Evolutionary conservation across 1,140 invertebrate genomes (phyloP).

Genomic region (Penaeus vannamei): DNA sequence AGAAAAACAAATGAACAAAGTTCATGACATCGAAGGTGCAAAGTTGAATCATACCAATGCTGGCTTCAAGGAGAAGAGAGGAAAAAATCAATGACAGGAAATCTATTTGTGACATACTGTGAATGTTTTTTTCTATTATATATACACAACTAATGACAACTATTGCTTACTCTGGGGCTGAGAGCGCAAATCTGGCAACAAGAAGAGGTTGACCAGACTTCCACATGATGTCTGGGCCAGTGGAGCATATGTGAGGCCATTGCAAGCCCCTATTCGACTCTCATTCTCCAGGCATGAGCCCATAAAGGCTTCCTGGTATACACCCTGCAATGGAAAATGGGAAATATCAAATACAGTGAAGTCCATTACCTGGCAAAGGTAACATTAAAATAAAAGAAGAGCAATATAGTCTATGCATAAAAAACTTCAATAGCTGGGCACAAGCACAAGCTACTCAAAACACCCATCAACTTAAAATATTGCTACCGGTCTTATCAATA

Average conservation of each 20-base stretch:
- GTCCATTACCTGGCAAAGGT: no score
- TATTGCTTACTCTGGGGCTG: constrained; percentile 75
- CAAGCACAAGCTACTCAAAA: no score
- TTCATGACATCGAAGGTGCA: neutral
- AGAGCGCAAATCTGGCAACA: constrained; percentile 77
- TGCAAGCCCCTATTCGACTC: constrained; percentile 73
- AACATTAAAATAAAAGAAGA: no score
- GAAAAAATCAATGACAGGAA: neutral
- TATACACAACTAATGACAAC: constrained; percentile 37
- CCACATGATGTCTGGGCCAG: constrained; percentile 75
- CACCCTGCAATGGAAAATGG: constrained; percentile 72
- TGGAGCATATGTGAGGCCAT: constrained; percentile 75
- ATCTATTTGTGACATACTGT: neutral
- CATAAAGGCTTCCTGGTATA: constrained; percentile 79
- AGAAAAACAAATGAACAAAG: neutral
- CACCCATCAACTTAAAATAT: no score
- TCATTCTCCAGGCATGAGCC: constrained; percentile 75
- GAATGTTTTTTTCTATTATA: neutral
- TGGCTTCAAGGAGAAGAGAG: neutral
- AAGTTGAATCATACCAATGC: neutral
- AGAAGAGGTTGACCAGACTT: constrained; percentile 80
- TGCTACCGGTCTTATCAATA: no score
- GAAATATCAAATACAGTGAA: neutral
- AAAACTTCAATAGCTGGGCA: no score
- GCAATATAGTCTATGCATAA: no score